These are phyloP conservation scores for Psittacula cyanocephala DNA, from an alignment of 2,113 vertebrate species.

Conservation along the genomic window DNA sequence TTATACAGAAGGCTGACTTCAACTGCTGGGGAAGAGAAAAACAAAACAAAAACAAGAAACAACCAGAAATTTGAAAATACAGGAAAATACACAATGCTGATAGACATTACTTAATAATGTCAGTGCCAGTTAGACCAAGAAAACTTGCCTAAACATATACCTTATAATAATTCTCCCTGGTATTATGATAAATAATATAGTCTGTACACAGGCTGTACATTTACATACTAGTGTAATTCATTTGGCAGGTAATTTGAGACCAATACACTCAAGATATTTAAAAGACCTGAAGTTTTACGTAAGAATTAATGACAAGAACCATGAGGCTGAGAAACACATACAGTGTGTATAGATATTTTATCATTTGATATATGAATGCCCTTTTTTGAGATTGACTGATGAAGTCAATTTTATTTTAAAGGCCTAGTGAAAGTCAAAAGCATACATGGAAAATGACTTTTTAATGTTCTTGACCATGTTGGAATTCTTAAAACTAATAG, in stretches of 20 bases:
- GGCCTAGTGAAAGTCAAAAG: not conserved
- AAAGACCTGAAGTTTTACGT: not conserved
- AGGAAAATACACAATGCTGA: not conserved
- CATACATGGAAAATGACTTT: not conserved
- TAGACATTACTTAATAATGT: not conserved
- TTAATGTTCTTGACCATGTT: not conserved
- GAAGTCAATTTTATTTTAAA: not conserved
- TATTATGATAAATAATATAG: not conserved
- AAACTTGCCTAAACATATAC: not conserved
- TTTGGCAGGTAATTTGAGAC: not conserved
- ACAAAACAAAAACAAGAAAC: fast-evolving
- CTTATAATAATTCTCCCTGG: not conserved
- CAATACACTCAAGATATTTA: not conserved
- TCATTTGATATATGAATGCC: not conserved
- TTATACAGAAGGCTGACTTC: not conserved
- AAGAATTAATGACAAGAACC: not conserved
- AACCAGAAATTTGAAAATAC: not conserved
- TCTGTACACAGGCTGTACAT: not conserved
- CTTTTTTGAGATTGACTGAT: not conserved
- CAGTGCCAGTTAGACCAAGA: not conserved
- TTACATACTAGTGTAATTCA: not conserved
- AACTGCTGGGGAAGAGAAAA: not conserved
- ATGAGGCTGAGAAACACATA: not conserved
- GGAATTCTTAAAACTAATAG: not conserved
- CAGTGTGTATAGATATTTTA: not conserved